phyloP scores from a whole-genome alignment of 2,113 vertebrate species.

The Pseudois nayaur region DNA sequence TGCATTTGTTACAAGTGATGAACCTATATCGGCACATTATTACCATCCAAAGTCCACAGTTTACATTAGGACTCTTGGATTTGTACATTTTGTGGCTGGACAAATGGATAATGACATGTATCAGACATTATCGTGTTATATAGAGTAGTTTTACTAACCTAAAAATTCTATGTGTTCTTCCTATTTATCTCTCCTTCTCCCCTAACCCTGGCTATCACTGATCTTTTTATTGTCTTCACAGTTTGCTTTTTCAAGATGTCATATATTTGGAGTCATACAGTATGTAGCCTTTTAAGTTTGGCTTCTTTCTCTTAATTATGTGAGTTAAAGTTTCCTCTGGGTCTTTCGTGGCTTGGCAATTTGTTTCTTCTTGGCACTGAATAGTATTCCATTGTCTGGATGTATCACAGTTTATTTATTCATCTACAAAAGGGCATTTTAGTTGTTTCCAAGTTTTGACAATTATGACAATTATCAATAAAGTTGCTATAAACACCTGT shows the following conservation, averaged over 20 bases:
- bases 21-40: background rate
- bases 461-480: background rate
- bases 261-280: background rate
- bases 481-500: background rate
- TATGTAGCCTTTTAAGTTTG: background rate
- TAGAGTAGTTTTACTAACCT: background rate
- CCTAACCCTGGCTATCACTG: background rate
- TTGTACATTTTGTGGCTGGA: background rate
- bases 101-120: background rate
- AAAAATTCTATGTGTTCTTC: background rate
- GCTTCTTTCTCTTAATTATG: background rate
- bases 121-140: background rate
- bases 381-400: background rate
- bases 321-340: background rate
- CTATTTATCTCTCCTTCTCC: background rate
- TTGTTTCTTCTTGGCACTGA: background rate
- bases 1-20: background rate
- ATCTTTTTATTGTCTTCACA: background rate
- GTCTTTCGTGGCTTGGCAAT: background rate
- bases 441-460: background rate
- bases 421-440: background rate
- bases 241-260: background rate
- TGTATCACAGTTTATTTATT: background rate
- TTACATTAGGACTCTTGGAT: background rate
- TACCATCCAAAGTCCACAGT: background rate